phyloP scores from a whole-genome alignment of 2,113 vertebrate genomes.

The Leptodactylus fuscus region DNA sequence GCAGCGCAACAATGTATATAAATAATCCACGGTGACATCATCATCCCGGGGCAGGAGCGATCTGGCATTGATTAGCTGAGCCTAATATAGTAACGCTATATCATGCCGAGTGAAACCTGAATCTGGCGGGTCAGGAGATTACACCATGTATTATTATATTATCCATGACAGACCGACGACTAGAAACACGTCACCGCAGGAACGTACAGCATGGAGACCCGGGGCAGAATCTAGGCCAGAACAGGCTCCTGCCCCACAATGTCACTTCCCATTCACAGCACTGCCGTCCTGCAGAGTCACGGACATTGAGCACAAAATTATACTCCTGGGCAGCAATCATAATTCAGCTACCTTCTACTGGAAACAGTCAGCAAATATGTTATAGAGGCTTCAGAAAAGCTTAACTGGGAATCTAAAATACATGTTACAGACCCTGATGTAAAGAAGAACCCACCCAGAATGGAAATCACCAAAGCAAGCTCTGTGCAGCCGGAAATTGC shows the following conservation, averaged over 20 bases:
- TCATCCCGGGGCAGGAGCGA: neutral
- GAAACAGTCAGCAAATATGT: neutral
- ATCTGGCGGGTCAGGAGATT: neutral
- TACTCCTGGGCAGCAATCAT: neutral
- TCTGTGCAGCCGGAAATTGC: too few relatives aligned
- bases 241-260: neutral
- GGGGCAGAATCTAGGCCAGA: too few relatives aligned
- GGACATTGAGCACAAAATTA: neutral
- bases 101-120: too few relatives aligned
- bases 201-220: too few relatives aligned
- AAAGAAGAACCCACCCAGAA: too few relatives aligned
- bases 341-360: neutral
- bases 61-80: neutral
- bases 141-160: too few relatives aligned
- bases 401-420: too few relatives aligned
- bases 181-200: too few relatives aligned
- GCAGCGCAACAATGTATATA: conserved; percentile 6
- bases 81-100: neutral
- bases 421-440: too few relatives aligned
- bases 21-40: conserved; percentile 10
- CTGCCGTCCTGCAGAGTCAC: neutral
- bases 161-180: too few relatives aligned
- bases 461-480: too few relatives aligned
- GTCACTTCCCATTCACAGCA: neutral
- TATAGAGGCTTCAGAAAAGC: too few relatives aligned